phyloP scores from a whole-genome alignment of 2,797 vertebrate genomes.

The Garrulus glandarius region DNA sequence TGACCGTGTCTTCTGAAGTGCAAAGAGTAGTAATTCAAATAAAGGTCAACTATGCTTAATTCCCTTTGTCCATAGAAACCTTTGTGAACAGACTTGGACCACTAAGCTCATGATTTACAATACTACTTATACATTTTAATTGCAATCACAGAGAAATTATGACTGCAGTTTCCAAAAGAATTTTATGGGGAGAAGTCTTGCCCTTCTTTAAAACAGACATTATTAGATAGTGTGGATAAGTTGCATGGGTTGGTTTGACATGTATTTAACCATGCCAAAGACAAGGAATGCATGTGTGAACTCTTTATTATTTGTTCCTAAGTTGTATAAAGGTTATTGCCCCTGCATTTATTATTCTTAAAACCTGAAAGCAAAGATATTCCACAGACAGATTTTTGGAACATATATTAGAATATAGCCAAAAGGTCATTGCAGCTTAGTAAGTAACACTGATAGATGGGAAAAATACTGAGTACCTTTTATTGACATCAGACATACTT shows the following conservation, averaged over 20 bases:
- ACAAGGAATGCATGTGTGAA: background rate
- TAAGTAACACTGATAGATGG: background rate
- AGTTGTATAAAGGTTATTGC: background rate
- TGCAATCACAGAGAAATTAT: background rate
- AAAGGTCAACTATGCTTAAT: background rate
- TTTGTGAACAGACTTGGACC: background rate
- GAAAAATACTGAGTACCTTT: background rate
- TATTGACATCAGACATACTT: rapidly evolving
- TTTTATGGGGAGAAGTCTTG: background rate
- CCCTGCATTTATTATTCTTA: background rate
- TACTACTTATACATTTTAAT: background rate
- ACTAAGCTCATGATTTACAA: background rate
- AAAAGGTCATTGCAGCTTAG: background rate
- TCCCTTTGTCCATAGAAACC: background rate
- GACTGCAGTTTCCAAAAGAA: background rate
- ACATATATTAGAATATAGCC: background rate
- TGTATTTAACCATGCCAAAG: background rate
- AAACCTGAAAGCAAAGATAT: background rate
- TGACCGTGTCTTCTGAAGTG: background rate
- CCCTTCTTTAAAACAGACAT: background rate
- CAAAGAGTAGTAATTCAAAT: background rate
- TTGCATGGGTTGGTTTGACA: background rate
- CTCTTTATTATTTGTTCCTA: background rate
- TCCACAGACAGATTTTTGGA: background rate
- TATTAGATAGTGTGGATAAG: background rate